Percentiles rank a stretch among this genome's conserved stretches.
phyloP scores from a whole-genome alignment of 30 jellyfish, hydroid and myxozoan species.

The Mastigias papua region DNA sequence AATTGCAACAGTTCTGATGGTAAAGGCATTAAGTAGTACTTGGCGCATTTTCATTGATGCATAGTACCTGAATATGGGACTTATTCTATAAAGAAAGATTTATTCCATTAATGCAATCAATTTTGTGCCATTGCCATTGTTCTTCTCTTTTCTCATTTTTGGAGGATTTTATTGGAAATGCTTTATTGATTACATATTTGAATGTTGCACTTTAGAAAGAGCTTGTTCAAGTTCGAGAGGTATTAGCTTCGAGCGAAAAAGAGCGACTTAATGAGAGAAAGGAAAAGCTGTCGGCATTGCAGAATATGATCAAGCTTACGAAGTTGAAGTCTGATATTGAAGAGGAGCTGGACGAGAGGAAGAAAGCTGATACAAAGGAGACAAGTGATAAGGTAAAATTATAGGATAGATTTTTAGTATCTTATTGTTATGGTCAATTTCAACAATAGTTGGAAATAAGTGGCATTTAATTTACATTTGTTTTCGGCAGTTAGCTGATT shows the following conservation, averaged over 20 bases:
- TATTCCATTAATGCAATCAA: no score
- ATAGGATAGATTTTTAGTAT: background rate
- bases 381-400: constrained; percentile 71
- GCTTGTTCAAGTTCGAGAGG: constrained; percentile 79
- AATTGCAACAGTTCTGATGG: no score
- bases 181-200: background rate
- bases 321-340: constrained; percentile 80
- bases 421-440: background rate
- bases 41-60: no score
- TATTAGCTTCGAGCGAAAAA: constrained; percentile 79
- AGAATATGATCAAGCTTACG: constrained; percentile 85
- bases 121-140: no score
- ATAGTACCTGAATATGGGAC: no score
- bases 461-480: no score
- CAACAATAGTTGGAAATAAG: no score
- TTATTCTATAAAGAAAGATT: no score
- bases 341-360: constrained; percentile 84
- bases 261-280: constrained; percentile 91
- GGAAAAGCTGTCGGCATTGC: constrained; percentile 86
- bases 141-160: no score
- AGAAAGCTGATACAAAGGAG: constrained; percentile 81
- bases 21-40: no score
- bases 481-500: no score
- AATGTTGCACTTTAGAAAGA: constrained; percentile 52
- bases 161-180: no score